Base-by-base conservation (phyloP, 2,113 vertebrate genomes). In the Cololabis saira region DNA sequence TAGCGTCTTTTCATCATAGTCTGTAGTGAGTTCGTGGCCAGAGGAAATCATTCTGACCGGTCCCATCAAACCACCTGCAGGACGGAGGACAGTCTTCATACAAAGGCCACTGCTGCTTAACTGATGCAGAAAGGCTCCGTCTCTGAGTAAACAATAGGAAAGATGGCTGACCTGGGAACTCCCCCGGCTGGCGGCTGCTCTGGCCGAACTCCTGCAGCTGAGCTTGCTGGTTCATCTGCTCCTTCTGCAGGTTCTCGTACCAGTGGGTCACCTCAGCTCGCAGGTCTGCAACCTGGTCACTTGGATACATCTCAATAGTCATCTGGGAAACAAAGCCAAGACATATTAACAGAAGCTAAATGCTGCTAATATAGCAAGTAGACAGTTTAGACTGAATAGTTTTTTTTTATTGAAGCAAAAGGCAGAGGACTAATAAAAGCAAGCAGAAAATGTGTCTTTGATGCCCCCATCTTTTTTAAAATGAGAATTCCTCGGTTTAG, bases 231-330 rank as follows among this genome's bases (percentile, higher is more conserved):
- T 93, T 99, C 88, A 99, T 91, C 91, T 99, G 98, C 88, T 99
- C 98, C 92, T 98, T 99, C 94, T 99, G 98, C 83, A 99, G 91
- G 81, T 98, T 99, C 90, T 99, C 98, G 1, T 99, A 99, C 98
- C 98, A 99, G 60, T 99, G 97, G 4, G 98, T 99, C 63, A 99
- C 98, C 90, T 99, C 98, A 1, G 98, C 98, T 45, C 97, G 92
- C 67, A 99, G 92, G 90, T 99, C 98, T 0, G 98, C 98, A 62
- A 99, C 97, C 90, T 99, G 98, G 87, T 99, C 98, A 42, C 96
- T 98, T 4, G 98, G 96, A 78, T 99, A 99, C 98, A 99, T 99
- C 92, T 99, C 98, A 71, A 99, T 99, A 41, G 98, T 99, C 98
- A 99, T 99, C 98, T 99, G 91, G 5, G 52, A 6, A 33, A 11